phyloP scores from a whole-genome alignment of 2,888 invertebrate genomes.

The Scrobipalpa costella region DNA sequence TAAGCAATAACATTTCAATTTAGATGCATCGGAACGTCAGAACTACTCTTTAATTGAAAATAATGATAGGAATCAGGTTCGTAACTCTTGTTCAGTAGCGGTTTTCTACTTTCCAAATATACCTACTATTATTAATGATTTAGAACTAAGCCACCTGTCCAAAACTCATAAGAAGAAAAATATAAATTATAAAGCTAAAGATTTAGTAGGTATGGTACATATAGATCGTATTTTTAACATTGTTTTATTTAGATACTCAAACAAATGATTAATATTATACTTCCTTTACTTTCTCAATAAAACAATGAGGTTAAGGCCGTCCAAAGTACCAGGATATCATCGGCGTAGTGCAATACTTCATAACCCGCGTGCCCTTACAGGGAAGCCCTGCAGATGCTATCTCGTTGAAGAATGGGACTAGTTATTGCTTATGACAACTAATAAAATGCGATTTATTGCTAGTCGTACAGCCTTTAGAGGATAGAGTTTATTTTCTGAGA shows the following conservation, averaged over 20 bases:
- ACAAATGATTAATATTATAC: too few relatives aligned
- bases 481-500: not conserved
- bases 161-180: not conserved
- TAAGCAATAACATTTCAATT: conserved; percentile 18
- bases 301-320: conserved; percentile 20
- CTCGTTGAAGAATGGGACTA: conserved; percentile 25
- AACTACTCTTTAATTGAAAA: conserved; percentile 12
- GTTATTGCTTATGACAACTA: conserved; percentile 34
- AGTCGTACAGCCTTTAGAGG: conserved; percentile 13
- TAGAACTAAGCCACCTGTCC: conserved; percentile 1
- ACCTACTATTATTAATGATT: not conserved
- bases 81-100: conserved; percentile 7
- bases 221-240: too few relatives aligned
- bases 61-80: conserved; percentile 16
- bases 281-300: not conserved
- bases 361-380: conserved; percentile 22
- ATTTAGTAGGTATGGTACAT: too few relatives aligned
- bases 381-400: conserved; percentile 21
- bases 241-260: too few relatives aligned
- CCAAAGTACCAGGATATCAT: conserved; percentile 16
- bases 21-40: conserved; percentile 7
- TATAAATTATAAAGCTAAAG: not conserved
- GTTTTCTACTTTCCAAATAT: conserved; percentile 8
- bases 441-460: conserved; percentile 36
- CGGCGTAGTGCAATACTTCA: conserved; percentile 5